Evolutionary conservation across 2,113 vertebrate species (phyloP), one percentile per base, ranked within the genome.

Genomic region (Nesoenas mayeri): DNA sequence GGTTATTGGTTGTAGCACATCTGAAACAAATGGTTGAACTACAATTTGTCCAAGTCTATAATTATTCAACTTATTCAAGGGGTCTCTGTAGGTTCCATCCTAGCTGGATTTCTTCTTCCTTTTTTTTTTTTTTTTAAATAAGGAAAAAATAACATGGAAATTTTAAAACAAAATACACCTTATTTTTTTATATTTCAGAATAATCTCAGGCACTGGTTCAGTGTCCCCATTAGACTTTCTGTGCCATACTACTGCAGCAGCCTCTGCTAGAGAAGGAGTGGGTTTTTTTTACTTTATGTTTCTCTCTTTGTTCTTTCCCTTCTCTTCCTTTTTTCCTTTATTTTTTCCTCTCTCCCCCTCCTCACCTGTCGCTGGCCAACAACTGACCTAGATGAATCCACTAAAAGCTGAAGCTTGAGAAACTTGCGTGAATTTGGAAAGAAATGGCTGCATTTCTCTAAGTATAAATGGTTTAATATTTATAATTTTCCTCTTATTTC

Each of bases 1-100:
- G 91, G 79, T 84, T 96, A 87, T 84, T 95, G 73, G 62, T 81
- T 92, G 58, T 75, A 92, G 12, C 65, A 93, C 70, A 62, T 91
- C 84, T 89, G 72, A 96, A 94, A 91, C 73, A 95, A 97, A 92
- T 93, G n/a, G 22, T 85, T 97, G 92, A 96, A 73, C 42, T 90
- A 91, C 42, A 91, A 51, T 78, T 94, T 97, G 58, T 91, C 44
- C 62, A 87, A 88, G 57, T 79, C 75, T 79, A 19, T 73, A 74
- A 95, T 91, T 93, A 93, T 66, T 84, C 65, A 94, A 61, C 90
- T 91, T 95, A 71, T 75, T 93, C 61, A 80, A 90, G 88, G 79
- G 44, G 71, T 4, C 42, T 96, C 92, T 87, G 38, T 47, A 87
- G n/a, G 34, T 86, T 95, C 65, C 60, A 78, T 91, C 92, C 32